Evolutionary conservation across 2,888 invertebrate species (phyloP).

Genomic region (Folsomia candida): DNA sequence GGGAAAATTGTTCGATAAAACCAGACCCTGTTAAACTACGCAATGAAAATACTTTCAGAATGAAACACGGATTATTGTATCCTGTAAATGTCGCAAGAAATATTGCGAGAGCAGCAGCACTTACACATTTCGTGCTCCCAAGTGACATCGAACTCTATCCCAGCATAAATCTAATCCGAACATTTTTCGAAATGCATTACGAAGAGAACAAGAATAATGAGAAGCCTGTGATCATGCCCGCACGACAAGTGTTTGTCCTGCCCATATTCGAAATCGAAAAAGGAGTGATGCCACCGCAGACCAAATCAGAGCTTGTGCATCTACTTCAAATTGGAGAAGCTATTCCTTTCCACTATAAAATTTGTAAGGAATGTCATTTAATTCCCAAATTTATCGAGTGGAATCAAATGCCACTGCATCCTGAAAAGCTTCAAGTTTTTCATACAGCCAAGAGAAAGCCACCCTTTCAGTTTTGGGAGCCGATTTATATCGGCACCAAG

Average conservation of each 20-base stretch:
- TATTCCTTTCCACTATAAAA: slow-evolving; percentile 85
- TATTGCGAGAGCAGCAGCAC: slow-evolving; percentile 77
- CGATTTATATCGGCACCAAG: slow-evolving; percentile 88
- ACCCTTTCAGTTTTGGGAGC: slow-evolving; percentile 83
- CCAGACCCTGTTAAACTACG: slow-evolving; percentile 17
- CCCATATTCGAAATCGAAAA: slow-evolving; percentile 76
- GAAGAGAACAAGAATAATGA: neutral
- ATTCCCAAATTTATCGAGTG: slow-evolving; percentile 27
- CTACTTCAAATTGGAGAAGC: slow-evolving; percentile 75
- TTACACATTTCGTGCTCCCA: slow-evolving; percentile 77
- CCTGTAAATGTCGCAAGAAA: slow-evolving; percentile 88
- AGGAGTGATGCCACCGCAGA: slow-evolving; percentile 63
- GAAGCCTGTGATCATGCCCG: neutral
- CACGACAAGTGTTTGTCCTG: slow-evolving; percentile 71
- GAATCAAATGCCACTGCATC: slow-evolving; percentile 57
- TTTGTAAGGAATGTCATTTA: slow-evolving; percentile 82
- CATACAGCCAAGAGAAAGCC: slow-evolving; percentile 79
- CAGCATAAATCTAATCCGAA: slow-evolving; percentile 73
- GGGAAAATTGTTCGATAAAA: slow-evolving; percentile 25
- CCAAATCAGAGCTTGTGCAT: slow-evolving; percentile 65
- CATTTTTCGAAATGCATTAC: slow-evolving; percentile 76
- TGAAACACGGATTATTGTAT: slow-evolving; percentile 75
- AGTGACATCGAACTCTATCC: slow-evolving; percentile 91
- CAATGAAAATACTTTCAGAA: slow-evolving; percentile 59
- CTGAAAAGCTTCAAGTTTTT: slow-evolving; percentile 81